These are phyloP conservation scores for Zoanthus gigantus DNA, from an alignment of 92 coral and sea anemone species.

Conservation along the genomic window DNA sequence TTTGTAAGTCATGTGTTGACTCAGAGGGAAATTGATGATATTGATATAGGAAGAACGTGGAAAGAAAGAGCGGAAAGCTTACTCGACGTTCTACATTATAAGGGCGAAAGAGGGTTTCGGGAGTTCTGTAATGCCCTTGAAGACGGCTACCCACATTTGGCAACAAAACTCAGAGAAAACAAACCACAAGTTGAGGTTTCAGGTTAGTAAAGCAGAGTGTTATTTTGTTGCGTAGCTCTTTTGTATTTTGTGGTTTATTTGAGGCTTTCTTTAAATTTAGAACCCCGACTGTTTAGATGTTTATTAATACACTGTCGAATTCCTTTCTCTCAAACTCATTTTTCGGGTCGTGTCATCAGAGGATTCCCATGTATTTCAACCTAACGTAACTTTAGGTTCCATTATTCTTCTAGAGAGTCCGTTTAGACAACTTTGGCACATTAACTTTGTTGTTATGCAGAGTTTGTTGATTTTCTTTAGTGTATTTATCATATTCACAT, in stretches of 20 bases:
- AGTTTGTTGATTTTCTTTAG: slow-evolving; percentile 38
- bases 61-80: slow-evolving; percentile 82
- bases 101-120: slow-evolving; percentile 82
- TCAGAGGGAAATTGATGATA: slow-evolving; percentile 79
- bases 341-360: neutral
- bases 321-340: neutral
- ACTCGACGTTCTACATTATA: slow-evolving; percentile 86
- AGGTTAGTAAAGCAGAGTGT: slow-evolving; percentile 61
- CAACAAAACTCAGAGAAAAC: slow-evolving; percentile 67
- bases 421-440: slow-evolving; percentile 26
- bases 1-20: slow-evolving; percentile 71
- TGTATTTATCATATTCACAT: slow-evolving; percentile 34
- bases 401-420: slow-evolving; percentile 14
- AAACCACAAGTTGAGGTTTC: slow-evolving; percentile 71
- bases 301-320: neutral
- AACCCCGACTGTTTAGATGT: neutral
- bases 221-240: slow-evolving; percentile 20
- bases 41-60: slow-evolving; percentile 78
- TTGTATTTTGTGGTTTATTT: slow-evolving; percentile 38
- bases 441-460: slow-evolving; percentile 47
- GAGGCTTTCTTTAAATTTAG: neutral
- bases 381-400: neutral
- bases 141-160: slow-evolving; percentile 79
- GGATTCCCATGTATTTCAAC: slow-evolving; percentile 10
- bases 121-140: slow-evolving; percentile 83